Base-by-base conservation (phyloP, 2,113 vertebrate species). In the Steatornis caripensis region DNA sequence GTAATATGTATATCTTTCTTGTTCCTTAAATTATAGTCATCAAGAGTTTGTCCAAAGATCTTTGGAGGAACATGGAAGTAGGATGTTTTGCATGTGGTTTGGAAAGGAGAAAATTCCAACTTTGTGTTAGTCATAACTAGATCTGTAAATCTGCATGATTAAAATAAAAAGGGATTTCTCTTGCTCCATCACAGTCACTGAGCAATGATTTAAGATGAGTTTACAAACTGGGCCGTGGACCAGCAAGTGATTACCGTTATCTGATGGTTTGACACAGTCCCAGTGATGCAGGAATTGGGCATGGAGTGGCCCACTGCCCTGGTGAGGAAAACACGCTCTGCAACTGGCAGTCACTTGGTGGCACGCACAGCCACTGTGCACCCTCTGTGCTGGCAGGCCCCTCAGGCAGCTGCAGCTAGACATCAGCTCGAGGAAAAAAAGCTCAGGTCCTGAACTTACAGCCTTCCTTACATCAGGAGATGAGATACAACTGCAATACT, bases 221-320 rank as follows among this genome's bases (percentile, higher is more conserved):
- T 91, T 78, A 48, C n/a, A 93, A 66, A 45, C 17, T 41, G 43
- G 51, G 46, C 46, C 5, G 8, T 8, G 20, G 20, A 39, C 60
- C 46, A 51, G 55, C n/a, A 75, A 82, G 41, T 49, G 64, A 46
- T 49, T 75, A 36, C 34, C 55, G 39, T 41, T 84, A 54, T 57
- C 58, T 90, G 75, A 51, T 48, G 27, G n/a, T 62, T 82, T 74
- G 60, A 39, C 11, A 9, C 4, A 49, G 37, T 54, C 48, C 16
- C 61, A 37, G 32, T 3, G 26, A 29, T 58, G 51, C 17, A 36
- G 60, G 49, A 74, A 72, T 43, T 2, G 2, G 51, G 21, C 54
- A 16, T 1, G 8, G 51, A 54, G 39, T 0, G 0, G 51, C 51
- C 57, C 21, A 37, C 70, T 8, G 12, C 20, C 34, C 26, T 0